Conservation (phyloP, 2,113 vertebrate genomes). For the Mungos mungo region DNA sequence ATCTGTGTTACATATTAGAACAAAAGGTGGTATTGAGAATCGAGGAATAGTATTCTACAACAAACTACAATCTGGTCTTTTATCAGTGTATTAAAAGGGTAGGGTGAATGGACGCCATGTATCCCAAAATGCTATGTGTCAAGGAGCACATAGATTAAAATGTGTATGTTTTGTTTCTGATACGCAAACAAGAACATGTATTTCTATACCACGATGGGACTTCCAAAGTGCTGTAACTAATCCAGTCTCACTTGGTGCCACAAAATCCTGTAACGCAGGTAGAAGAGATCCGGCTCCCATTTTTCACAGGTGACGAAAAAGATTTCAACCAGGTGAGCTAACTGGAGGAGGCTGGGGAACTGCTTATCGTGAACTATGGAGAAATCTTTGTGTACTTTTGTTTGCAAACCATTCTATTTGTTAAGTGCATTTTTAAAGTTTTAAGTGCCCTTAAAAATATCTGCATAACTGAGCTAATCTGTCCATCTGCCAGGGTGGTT, state of each 20-base stretch:
- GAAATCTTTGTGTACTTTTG: neutral
- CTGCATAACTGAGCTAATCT: neutral
- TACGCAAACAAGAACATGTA: neutral
- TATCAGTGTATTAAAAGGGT: neutral
- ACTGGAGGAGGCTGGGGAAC: neutral
- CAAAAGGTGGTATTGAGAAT: neutral
- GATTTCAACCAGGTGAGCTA: neutral
- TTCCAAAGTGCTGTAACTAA: neutral
- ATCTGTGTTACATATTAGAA: neutral
- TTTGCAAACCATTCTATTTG: neutral
- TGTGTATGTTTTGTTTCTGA: neutral
- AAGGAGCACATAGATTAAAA: neutral
- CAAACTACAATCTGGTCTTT: neutral
- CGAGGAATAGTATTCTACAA: neutral
- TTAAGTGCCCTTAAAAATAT: neutral
- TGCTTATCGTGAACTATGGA: neutral
- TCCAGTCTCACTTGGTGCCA: neutral
- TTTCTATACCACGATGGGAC: neutral
- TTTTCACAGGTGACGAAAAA: conserved; percentile 16
- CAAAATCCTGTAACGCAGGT: neutral
- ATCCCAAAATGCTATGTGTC: neutral
- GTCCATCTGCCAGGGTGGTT: neutral
- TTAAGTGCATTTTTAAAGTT: conserved; percentile 26
- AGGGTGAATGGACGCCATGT: neutral
- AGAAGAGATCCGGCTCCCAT: neutral